Evolutionary conservation across 2,888 invertebrate genomes (phyloP).

Genomic region (Didymodactylos carnosus): DNA sequence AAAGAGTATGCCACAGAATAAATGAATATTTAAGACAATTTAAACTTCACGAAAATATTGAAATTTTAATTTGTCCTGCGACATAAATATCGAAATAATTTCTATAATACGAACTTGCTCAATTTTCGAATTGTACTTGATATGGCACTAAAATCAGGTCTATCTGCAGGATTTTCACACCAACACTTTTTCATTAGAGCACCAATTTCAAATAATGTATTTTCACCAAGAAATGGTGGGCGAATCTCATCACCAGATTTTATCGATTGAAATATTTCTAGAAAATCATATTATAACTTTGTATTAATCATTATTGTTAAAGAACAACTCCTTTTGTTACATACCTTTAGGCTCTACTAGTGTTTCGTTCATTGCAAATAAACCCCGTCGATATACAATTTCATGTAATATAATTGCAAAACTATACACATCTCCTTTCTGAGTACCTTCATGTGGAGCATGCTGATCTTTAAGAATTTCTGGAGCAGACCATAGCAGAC

Average conservation of each 20-base stretch:
- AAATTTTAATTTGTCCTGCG: too few relatives aligned
- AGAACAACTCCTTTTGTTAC: too few relatives aligned
- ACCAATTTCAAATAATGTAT: slow-evolving; percentile 10
- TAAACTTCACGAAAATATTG: too few relatives aligned
- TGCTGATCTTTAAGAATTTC: slow-evolving; percentile 48
- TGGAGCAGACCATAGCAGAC: slow-evolving; percentile 61
- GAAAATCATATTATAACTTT: too few relatives aligned
- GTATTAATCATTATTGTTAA: too few relatives aligned
- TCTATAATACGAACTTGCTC: slow-evolving; percentile 5
- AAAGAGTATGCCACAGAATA: too few relatives aligned
- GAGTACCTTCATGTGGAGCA: slow-evolving; percentile 23
- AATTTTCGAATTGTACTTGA: slow-evolving; percentile 6
- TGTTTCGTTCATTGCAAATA: slow-evolving; percentile 19
- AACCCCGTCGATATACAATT: slow-evolving; percentile 45
- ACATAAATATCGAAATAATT: background rate
- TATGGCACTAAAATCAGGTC: slow-evolving; percentile 24
- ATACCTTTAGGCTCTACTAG: background rate
- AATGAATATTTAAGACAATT: too few relatives aligned
- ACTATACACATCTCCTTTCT: slow-evolving; percentile 49
- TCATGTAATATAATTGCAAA: slow-evolving; percentile 75
- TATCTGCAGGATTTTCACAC: slow-evolving; percentile 3
- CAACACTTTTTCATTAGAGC: slow-evolving; percentile 13
- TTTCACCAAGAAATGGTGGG: background rate
- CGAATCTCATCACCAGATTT: background rate
- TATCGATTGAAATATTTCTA: background rate